A percentile compares a stretch with the other conserved stretches of the same genome.
phyloP scores from a whole-genome alignment of 2,797 vertebrate species.

The Cygnus olor region DNA sequence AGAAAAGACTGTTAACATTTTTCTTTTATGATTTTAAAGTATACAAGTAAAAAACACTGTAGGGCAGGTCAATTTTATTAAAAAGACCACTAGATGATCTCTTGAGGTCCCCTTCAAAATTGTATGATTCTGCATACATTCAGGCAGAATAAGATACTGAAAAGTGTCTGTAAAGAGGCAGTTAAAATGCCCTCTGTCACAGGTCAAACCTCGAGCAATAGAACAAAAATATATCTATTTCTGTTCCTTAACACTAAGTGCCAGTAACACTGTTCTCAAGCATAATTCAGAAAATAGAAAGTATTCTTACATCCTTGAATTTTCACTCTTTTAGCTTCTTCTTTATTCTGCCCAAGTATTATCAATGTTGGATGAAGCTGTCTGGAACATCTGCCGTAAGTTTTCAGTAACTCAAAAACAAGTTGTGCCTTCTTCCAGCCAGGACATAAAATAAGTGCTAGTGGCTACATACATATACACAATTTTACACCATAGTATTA shows the following conservation, averaged over 20 bases:
- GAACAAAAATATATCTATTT: neutral
- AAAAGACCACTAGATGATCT: neutral
- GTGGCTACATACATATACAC: slow-evolving; percentile 79
- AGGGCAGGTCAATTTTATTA: fast-evolving
- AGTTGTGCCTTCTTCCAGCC: slow-evolving; percentile 88
- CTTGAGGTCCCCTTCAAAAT: neutral
- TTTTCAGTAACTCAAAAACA: slow-evolving; percentile 83
- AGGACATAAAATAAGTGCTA: slow-evolving; percentile 90
- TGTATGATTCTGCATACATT: neutral
- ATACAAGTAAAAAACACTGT: neutral
- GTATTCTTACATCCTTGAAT: slow-evolving; percentile 86
- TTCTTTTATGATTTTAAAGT: neutral
- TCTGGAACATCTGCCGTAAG: slow-evolving; percentile 39
- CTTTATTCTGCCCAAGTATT: slow-evolving; percentile 83
- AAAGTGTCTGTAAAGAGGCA: neutral
- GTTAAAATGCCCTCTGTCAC: neutral
- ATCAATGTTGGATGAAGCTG: slow-evolving; percentile 79
- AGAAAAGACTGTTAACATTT: neutral
- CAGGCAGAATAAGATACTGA: neutral
- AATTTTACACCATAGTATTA: neutral
- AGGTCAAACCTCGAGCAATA: neutral
- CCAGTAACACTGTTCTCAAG: neutral
- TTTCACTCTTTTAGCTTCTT: slow-evolving; percentile 81
- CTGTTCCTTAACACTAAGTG: neutral
- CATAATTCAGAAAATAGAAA: neutral